Percentiles rank a stretch among this genome's conserved stretches.
Evolutionary conservation across 2,797 vertebrate species (phyloP).

Genomic region (Xiphorhynchus erythropygius): DNA sequence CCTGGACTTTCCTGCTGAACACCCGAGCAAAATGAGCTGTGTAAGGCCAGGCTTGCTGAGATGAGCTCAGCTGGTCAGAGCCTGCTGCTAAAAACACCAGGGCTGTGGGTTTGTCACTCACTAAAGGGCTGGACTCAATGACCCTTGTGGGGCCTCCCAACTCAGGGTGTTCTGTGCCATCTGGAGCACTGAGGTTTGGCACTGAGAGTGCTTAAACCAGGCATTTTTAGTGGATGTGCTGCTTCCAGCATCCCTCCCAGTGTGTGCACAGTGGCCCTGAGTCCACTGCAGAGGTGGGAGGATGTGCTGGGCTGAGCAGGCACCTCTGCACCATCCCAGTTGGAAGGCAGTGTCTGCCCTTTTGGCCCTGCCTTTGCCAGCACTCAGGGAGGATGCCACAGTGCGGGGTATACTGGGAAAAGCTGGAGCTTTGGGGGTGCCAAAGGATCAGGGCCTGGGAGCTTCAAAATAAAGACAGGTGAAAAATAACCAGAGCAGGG

Average conservation of each 20-base stretch:
- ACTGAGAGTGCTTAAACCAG: neutral
- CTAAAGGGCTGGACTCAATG: accelerated
- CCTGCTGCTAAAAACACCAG: accelerated
- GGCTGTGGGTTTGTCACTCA: neutral
- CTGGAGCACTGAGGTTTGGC: neutral
- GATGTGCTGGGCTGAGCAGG: neutral
- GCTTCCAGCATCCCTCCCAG: neutral
- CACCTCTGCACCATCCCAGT: neutral
- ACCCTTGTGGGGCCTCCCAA: neutral
- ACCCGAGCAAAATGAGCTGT: neutral
- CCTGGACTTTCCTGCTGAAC: neutral
- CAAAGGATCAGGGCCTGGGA: neutral
- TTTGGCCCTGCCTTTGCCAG: neutral
- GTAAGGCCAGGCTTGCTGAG: neutral
- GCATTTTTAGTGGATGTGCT: neutral
- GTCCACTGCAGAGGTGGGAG: accelerated
- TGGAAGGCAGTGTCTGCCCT: accelerated
- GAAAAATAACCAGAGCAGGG: neutral
- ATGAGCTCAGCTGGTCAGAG: neutral
- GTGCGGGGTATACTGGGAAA: neutral
- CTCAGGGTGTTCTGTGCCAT: neutral
- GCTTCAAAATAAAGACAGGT: neutral
- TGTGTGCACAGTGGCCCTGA: accelerated
- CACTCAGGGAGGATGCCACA: neutral
- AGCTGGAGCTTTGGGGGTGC: neutral